phyloP scores from a whole-genome alignment of 2,888 invertebrate genomes.

The Rhogogaster chlorosoma region DNA sequence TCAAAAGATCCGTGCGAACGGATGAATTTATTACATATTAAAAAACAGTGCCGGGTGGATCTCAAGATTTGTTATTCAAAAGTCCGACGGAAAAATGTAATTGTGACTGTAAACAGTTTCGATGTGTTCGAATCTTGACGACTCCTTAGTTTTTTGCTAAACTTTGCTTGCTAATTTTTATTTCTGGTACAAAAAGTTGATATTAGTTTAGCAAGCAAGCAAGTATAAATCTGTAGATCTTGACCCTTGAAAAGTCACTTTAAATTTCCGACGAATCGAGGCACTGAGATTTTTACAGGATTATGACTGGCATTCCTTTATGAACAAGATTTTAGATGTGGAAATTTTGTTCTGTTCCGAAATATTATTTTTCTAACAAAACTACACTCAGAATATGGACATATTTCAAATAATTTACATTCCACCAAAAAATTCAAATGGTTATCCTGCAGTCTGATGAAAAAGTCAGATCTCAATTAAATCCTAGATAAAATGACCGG shows the following conservation, averaged over 20 bases:
- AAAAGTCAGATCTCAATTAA: no score
- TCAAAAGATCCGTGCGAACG: background rate
- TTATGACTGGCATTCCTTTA: background rate
- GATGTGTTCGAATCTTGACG: background rate
- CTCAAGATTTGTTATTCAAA: background rate
- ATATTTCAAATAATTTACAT: no score
- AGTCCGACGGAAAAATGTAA: no score
- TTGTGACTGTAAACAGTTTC: background rate
- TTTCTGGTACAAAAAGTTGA: no score
- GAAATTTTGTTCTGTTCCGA: background rate
- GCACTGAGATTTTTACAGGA: background rate
- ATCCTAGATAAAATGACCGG: no score
- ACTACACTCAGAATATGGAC: no score
- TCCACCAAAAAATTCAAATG: no score
- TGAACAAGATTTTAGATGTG: background rate
- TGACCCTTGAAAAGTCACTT: background rate
- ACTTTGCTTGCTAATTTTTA: no score
- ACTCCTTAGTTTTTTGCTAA: no score
- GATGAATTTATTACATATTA: background rate
- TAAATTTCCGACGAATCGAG: background rate
- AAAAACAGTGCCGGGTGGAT: background rate
- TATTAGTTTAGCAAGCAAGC: no score
- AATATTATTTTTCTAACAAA: no score
- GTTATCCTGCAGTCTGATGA: no score
- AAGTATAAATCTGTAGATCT: background rate